Conservation (phyloP, 1,140 invertebrate genomes). For the Maniola jurtina region DNA sequence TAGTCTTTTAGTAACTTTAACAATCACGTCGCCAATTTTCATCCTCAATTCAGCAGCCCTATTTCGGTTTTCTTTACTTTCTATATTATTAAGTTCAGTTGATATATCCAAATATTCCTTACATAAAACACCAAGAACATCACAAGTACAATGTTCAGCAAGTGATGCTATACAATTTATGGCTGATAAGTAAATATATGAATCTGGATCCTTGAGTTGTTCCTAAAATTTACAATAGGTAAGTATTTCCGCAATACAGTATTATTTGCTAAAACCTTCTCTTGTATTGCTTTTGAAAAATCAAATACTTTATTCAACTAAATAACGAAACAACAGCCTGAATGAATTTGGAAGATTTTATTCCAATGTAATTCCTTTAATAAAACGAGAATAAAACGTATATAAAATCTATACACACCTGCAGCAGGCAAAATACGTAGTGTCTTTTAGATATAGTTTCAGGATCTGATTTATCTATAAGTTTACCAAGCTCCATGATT, state of each 20-base stretch:
- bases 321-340: neutral
- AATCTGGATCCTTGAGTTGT: slow-evolving; percentile 88
- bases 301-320: neutral
- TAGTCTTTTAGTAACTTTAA: slow-evolving; percentile 85
- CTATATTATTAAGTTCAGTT: slow-evolving; percentile 31
- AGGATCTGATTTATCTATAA: slow-evolving; percentile 84
- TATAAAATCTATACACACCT: slow-evolving; percentile 71
- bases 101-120: slow-evolving; percentile 83
- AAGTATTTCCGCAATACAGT: neutral
- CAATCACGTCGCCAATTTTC: slow-evolving; percentile 91
- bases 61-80: slow-evolving; percentile 65
- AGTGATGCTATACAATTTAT: slow-evolving; percentile 87
- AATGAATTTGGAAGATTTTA: neutral
- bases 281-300: neutral
- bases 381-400: too few species aligned
- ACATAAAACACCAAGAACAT: slow-evolving; percentile 83
- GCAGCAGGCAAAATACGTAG: slow-evolving; percentile 84
- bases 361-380: neutral
- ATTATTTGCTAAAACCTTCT: neutral
- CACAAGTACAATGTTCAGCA: slow-evolving; percentile 82
- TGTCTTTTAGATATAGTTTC: slow-evolving; percentile 83
- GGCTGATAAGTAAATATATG: slow-evolving; percentile 90
- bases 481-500: slow-evolving; percentile 84
- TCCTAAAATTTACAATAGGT: slow-evolving; percentile 76
- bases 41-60: slow-evolving; percentile 82